Evolutionary conservation across 2,888 invertebrate species (phyloP).

Genomic region (Clanis bilineata): DNA sequence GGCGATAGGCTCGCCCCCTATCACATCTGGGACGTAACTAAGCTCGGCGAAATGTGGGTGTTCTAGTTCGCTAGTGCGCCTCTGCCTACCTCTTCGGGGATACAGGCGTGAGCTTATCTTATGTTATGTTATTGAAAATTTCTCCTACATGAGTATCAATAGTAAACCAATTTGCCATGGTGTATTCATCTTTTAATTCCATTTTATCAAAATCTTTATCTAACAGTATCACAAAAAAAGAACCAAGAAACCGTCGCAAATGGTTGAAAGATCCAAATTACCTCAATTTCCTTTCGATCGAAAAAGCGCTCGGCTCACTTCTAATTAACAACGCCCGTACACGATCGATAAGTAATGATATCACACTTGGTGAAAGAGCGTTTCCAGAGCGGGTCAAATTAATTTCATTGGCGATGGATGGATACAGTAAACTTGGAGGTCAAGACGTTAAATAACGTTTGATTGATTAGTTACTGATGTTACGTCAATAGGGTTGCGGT

Average conservation of each 20-base stretch:
- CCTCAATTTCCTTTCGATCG: neutral
- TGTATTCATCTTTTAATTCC: too few species aligned
- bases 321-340: constrained; percentile 1
- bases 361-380: constrained; percentile 9
- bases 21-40: too few species aligned
- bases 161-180: too few species aligned
- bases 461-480: constrained; percentile 16
- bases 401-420: constrained; percentile 31
- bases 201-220: too few species aligned
- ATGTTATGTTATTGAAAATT: too few species aligned
- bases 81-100: too few species aligned
- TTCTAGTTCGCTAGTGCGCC: too few species aligned
- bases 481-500: constrained; percentile 7
- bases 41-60: too few species aligned
- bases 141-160: too few species aligned
- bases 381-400: constrained; percentile 25
- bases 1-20: too few species aligned
- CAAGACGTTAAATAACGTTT: constrained; percentile 17
- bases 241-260: neutral
- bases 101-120: too few species aligned
- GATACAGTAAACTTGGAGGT: constrained; percentile 24
- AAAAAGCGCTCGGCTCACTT: neutral
- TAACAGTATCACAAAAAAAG: neutral
- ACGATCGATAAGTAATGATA: constrained; percentile 10
- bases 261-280: neutral